phyloP scores from a whole-genome alignment of 1,140 invertebrate species.

The Pogonomyrmex barbatus region DNA sequence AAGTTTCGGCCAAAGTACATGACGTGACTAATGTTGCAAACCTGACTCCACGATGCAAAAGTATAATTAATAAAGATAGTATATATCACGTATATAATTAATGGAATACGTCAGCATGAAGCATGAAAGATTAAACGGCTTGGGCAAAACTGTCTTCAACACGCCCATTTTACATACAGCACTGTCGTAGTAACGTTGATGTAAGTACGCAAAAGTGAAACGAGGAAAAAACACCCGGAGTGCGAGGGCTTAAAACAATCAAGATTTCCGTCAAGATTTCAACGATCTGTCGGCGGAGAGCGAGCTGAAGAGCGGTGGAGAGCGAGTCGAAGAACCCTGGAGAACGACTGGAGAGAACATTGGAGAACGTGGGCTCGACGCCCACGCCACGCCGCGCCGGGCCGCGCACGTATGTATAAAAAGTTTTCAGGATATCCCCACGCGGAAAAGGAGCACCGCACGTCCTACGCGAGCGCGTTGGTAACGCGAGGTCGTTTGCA shows the following conservation, averaged over 20 bases:
- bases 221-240: not conserved
- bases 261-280: slow-evolving; percentile 51
- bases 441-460: slow-evolving; percentile 57
- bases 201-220: slow-evolving; percentile 17
- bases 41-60: slow-evolving; percentile 4
- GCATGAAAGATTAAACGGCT: slow-evolving; percentile 31
- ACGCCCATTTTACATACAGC: not conserved
- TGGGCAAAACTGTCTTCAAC: not conserved
- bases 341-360: slow-evolving; percentile 38
- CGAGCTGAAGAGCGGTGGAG: slow-evolving; percentile 40
- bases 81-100: not conserved
- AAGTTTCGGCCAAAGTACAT: not conserved
- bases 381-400: slow-evolving; percentile 67
- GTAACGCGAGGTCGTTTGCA: slow-evolving; percentile 79
- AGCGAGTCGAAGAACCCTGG: slow-evolving; percentile 22
- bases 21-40: not conserved
- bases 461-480: slow-evolving; percentile 76
- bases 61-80: slow-evolving; percentile 34
- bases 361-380: slow-evolving; percentile 71
- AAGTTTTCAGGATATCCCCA: slow-evolving; percentile 52
- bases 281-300: slow-evolving; percentile 39
- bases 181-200: not conserved
- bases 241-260: slow-evolving; percentile 28
- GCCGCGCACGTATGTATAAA: slow-evolving; percentile 53
- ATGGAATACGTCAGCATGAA: slow-evolving; percentile 15